phyloP scores from a whole-genome alignment of 2,797 vertebrate species.

The Pantherophis alleghaniensis region DNA sequence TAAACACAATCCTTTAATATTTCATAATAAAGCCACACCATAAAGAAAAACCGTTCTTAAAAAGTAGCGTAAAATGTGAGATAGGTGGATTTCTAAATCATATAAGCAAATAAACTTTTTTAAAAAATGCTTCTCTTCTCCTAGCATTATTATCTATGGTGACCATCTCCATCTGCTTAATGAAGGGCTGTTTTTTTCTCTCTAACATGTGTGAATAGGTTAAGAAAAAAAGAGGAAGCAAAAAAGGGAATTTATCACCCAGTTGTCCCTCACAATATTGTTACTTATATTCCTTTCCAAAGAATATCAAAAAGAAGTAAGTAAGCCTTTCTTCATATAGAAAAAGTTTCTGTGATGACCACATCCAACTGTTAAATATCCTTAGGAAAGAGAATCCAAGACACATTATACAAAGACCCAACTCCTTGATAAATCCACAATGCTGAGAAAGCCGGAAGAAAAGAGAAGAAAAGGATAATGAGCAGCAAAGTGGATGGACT shows the following conservation, averaged over 20 bases:
- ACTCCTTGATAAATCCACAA: background rate
- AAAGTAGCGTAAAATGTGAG: background rate
- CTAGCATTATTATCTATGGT: background rate
- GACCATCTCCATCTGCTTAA: background rate
- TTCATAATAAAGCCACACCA: background rate
- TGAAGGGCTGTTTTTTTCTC: background rate
- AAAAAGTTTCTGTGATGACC: background rate
- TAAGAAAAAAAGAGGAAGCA: background rate
- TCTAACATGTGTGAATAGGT: background rate
- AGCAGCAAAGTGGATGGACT: background rate
- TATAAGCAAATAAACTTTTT: background rate
- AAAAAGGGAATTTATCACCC: background rate
- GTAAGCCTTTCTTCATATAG: background rate
- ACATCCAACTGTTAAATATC: background rate
- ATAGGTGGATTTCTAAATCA: background rate
- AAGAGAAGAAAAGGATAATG: background rate
- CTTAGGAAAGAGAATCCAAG: background rate
- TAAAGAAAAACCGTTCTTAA: background rate
- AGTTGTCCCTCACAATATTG: background rate
- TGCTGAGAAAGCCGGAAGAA: background rate
- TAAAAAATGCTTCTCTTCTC: background rate
- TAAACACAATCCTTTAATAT: background rate
- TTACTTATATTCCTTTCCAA: background rate
- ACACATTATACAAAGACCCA: background rate
- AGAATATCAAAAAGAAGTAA: background rate